Conservation (phyloP, 2,797 vertebrate species). For the Sparidentex hasta region DNA sequence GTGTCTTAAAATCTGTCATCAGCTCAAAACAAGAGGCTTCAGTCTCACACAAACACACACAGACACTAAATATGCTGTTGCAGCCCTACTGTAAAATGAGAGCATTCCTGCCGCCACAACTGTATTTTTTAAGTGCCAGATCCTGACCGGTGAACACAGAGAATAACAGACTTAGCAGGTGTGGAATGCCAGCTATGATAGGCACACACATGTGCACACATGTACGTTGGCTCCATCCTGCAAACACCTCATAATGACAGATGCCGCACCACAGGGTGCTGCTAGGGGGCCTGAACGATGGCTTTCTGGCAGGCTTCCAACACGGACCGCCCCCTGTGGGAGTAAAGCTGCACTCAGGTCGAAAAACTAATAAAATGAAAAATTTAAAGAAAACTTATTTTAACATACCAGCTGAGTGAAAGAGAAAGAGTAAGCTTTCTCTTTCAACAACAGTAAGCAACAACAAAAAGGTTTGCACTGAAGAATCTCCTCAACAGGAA, state of each 20-base stretch:
- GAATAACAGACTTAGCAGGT: conserved; percentile 74
- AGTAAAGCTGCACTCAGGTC: neutral
- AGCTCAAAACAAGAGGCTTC: conserved; percentile 55
- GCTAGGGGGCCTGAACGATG: neutral
- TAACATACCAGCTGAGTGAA: neutral
- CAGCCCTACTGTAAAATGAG: conserved; percentile 46
- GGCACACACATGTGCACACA: conserved; percentile 62
- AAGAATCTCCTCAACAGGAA: conserved; percentile 32
- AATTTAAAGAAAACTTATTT: neutral
- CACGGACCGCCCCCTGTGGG: neutral
- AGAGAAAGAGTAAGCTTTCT: neutral
- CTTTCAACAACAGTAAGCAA: no score
- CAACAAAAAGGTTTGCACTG: conserved; percentile 5
- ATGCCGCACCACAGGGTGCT: conserved; percentile 53
- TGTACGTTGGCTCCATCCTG: conserved; percentile 42
- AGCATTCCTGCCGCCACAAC: conserved; percentile 58
- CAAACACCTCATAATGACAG: conserved; percentile 76
- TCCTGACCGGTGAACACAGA: conserved; percentile 47
- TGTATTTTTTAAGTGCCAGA: conserved; percentile 59
- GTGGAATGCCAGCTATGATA: conserved; percentile 72
- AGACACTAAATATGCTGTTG: conserved; percentile 32
- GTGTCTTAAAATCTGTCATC: conserved; percentile 71
- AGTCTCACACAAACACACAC: conserved; percentile 25
- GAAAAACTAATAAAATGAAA: neutral
- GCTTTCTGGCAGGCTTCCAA: conserved; percentile 23